Conservation (phyloP, 2,113 vertebrate species). For the Ia io region DNA sequence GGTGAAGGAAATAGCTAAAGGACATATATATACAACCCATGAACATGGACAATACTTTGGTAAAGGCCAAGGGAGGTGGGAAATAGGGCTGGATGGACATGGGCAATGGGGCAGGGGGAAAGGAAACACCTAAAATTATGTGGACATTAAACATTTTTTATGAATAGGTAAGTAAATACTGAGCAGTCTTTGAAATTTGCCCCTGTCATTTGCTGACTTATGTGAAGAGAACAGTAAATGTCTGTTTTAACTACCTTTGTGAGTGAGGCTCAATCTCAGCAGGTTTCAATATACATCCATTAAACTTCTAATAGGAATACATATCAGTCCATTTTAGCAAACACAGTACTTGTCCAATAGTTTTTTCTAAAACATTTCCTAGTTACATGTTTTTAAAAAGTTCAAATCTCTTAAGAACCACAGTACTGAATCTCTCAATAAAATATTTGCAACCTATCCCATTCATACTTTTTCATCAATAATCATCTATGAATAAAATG, state of each 20-base stretch:
- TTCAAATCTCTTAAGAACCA: constrained; percentile 22
- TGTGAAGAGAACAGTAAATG: constrained; percentile 16
- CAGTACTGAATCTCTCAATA: background rate
- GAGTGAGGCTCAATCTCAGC: constrained; percentile 24
- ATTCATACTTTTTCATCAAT: background rate
- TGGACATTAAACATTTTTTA: too few relatives aligned
- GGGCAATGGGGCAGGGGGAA: too few relatives aligned
- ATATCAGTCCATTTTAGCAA: constrained; percentile 23
- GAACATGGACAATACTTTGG: too few relatives aligned
- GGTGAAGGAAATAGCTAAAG: too few relatives aligned
- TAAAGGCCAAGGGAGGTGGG: too few relatives aligned
- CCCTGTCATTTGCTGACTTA: constrained; percentile 66
- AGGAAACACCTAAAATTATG: too few relatives aligned
- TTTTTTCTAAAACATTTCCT: constrained; percentile 37
- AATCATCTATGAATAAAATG: background rate
- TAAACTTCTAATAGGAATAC: constrained; percentile 42
- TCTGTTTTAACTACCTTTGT: constrained; percentile 31
- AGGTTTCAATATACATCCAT: constrained; percentile 54
- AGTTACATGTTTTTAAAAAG: constrained; percentile 58
- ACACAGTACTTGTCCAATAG: constrained; percentile 12
- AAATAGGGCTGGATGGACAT: too few relatives aligned
- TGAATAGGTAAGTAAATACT: background rate
- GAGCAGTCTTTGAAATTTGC: constrained; percentile 57
- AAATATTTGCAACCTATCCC: background rate
- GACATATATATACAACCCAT: too few relatives aligned